Conservation (phyloP, 2,113 vertebrate genomes). For the Pelvicachromis taeniatus region DNA sequence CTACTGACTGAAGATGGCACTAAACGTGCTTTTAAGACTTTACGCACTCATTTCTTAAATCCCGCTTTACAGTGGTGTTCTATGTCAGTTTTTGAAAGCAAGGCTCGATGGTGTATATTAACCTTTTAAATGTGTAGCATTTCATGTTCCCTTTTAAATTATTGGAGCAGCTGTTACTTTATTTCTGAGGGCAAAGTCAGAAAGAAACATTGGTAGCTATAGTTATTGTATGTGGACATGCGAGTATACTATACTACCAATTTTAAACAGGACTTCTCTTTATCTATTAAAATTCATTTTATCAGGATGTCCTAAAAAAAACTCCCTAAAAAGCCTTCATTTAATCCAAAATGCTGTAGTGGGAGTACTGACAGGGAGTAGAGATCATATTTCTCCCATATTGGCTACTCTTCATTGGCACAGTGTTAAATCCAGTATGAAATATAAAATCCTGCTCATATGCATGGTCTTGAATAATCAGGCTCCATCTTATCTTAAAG, state of each 20-base stretch:
- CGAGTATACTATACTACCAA: background rate
- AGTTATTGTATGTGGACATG: background rate
- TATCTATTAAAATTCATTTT: background rate
- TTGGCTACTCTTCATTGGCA: background rate
- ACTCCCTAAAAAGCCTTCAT: background rate
- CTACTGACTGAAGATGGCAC: background rate
- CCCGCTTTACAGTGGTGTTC: background rate
- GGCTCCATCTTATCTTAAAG: background rate
- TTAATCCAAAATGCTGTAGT: background rate
- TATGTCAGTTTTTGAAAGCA: background rate
- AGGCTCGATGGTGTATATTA: background rate
- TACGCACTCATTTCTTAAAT: background rate
- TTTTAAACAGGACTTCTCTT: background rate
- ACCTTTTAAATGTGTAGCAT: background rate
- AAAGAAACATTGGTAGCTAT: background rate
- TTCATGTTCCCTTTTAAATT: background rate
- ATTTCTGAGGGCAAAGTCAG: background rate
- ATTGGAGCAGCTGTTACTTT: background rate
- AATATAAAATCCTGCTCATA: background rate
- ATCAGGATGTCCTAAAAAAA: background rate
- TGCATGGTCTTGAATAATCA: background rate
- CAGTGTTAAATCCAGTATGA: background rate
- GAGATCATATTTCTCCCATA: background rate
- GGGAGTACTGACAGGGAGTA: background rate
- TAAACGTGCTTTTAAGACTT: background rate